phyloP scores from a whole-genome alignment of 1,140 invertebrate species.

The Drosophila takahashii region DNA sequence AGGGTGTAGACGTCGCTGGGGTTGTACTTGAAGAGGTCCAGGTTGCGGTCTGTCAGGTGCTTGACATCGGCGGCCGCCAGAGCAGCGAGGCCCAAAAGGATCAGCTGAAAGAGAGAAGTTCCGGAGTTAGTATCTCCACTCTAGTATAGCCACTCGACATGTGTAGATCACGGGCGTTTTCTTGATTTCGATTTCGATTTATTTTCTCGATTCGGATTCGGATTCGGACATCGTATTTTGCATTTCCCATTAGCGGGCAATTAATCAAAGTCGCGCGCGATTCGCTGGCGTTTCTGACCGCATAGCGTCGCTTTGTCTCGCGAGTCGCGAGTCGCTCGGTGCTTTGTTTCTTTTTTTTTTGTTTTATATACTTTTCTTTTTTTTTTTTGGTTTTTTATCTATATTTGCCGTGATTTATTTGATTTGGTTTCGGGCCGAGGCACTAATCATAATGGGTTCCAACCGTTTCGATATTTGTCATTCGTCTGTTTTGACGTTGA shows the following conservation, averaged over 20 bases:
- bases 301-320: constrained; percentile 58
- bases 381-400: constrained; percentile 2
- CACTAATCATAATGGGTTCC: constrained; percentile 50
- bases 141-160: background rate
- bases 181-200: constrained; percentile 16
- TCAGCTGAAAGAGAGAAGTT: constrained; percentile 30
- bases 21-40: constrained; percentile 82
- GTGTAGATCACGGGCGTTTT: constrained; percentile 1
- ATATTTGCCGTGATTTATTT: constrained; percentile 48
- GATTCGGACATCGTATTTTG: constrained; percentile 14
- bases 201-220: background rate
- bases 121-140: background rate
- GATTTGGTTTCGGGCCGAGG: constrained; percentile 19
- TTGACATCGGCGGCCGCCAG: constrained; percentile 72
- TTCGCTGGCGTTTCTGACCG: constrained; percentile 47
- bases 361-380: constrained; percentile 15
- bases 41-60: constrained; percentile 74
- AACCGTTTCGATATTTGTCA: constrained; percentile 53
- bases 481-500: constrained; percentile 15
- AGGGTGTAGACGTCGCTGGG: constrained; percentile 79
- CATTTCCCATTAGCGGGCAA: constrained; percentile 48
- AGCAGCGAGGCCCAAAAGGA: constrained; percentile 69
- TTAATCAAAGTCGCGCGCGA: constrained; percentile 74
- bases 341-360: constrained; percentile 20
- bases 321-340: constrained; percentile 40